Percentiles rank a stretch among this genome's conserved stretches.
Conservation (phyloP, 2,113 vertebrate species). For the Peromyscus maniculatus region DNA sequence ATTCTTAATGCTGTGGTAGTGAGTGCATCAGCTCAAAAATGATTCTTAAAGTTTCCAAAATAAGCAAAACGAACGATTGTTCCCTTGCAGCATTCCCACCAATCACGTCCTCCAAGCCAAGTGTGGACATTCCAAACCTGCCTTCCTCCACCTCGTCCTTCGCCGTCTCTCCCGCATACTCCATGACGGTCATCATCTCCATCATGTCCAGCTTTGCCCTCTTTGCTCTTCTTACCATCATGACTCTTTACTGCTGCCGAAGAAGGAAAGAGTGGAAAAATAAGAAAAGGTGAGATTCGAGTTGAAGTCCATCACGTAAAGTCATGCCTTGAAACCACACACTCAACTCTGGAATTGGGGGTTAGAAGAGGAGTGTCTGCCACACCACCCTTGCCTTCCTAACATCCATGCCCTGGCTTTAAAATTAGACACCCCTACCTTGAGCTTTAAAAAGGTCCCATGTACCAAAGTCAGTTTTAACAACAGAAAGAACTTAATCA, state of each 20-base stretch:
- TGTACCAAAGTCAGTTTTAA: conserved; percentile 18
- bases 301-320: not conserved
- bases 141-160: conserved; percentile 81
- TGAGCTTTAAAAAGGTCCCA: not conserved
- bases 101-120: conserved; percentile 86
- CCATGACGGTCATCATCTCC: conserved; percentile 95
- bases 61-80: conserved; percentile 62
- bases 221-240: conserved; percentile 87
- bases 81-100: conserved; percentile 84
- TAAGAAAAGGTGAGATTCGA: conserved; percentile 90
- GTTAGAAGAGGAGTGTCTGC: not conserved
- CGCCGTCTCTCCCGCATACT: conserved; percentile 91
- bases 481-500: not conserved
- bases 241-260: conserved; percentile 91
- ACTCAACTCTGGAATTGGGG: not conserved
- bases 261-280: conserved; percentile 92
- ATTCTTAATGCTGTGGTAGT: not conserved
- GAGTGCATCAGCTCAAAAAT: not conserved
- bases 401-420: not conserved
- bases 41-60: conserved; percentile 33
- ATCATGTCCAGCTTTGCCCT: conserved; percentile 92
- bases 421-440: not conserved
- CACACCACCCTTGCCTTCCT: not conserved
- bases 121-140: conserved; percentile 81
- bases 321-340: not conserved